Percentiles rank a stretch among this genome's conserved stretches.
These are phyloP conservation scores for Macrotrachela quadricornifera DNA, from an alignment of 1,140 invertebrate species.

Conservation along the genomic window DNA sequence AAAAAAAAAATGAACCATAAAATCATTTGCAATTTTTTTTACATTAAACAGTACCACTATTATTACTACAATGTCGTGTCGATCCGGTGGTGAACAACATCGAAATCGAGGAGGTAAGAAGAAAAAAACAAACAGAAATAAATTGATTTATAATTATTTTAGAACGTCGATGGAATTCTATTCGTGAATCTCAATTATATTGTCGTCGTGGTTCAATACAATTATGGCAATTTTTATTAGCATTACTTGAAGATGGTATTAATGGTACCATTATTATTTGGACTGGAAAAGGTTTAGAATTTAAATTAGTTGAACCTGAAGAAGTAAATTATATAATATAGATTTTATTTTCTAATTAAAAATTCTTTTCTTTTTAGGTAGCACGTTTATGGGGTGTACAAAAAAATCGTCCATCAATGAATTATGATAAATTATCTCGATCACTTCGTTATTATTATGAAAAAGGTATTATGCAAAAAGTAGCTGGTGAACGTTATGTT, in stretches of 20 bases:
- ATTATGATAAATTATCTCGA: slow-evolving; percentile 78
- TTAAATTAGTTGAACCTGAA: slow-evolving; percentile 78
- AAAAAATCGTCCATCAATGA: slow-evolving; percentile 71
- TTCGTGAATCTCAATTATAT: no score
- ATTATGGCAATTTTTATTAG: slow-evolving; percentile 77
- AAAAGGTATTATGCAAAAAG: slow-evolving; percentile 46
- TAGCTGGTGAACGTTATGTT: slow-evolving; percentile 72
- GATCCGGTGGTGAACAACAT: no score
- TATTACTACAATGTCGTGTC: no score
- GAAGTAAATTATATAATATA: slow-evolving; percentile 40
- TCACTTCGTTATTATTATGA: slow-evolving; percentile 85
- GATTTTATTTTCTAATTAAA: neutral
- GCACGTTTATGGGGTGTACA: slow-evolving; percentile 36
- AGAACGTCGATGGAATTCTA: no score
- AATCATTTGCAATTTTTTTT: no score
- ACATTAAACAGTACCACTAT: no score
- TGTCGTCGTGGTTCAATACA: slow-evolving; percentile 52
- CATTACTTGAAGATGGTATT: slow-evolving; percentile 39
- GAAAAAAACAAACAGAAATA: no score
- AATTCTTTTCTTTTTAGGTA: slow-evolving; percentile 28
- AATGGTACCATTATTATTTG: slow-evolving; percentile 74
- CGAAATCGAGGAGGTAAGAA: no score
- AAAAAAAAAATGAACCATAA: no score
- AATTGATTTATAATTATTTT: no score
- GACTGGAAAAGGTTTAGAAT: slow-evolving; percentile 68